Evolutionary conservation across 2,888 invertebrate species (phyloP).

Genomic region (Parnassius mnemosyne): DNA sequence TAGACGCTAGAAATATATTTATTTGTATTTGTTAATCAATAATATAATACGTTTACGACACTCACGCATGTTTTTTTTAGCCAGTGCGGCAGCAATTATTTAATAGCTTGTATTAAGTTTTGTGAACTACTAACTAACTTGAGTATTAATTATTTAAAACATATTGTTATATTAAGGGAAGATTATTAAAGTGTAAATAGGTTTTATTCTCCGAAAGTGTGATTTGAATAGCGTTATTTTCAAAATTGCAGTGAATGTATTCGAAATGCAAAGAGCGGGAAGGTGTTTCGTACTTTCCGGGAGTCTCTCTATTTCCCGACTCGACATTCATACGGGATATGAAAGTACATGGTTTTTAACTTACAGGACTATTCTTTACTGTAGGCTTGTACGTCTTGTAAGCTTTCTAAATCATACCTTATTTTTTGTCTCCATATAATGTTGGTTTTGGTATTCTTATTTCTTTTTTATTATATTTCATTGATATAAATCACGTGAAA

Average conservation of each 20-base stretch:
- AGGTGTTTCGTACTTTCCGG: constrained; percentile 56
- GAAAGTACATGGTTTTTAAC: constrained; percentile 73
- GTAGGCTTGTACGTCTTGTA: constrained; percentile 59
- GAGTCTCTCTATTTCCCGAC: constrained; percentile 45
- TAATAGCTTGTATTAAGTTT: too few species aligned
- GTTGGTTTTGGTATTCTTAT: too few species aligned
- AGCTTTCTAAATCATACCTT: constrained; percentile 39
- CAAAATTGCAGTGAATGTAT: constrained; percentile 43
- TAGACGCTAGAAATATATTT: too few species aligned
- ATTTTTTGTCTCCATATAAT: too few species aligned
- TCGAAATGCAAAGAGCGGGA: constrained; percentile 49
- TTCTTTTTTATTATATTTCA: too few species aligned
- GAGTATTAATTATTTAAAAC: too few species aligned
- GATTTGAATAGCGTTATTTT: not conserved
- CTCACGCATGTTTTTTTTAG: too few species aligned
- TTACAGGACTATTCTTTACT: constrained; percentile 52
- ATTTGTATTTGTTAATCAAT: too few species aligned
- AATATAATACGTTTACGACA: too few species aligned
- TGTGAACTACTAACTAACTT: too few species aligned
- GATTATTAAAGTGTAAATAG: not conserved
- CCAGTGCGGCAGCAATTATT: too few species aligned
- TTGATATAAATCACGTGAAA: too few species aligned
- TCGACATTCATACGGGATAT: constrained; percentile 53
- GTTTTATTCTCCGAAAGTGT: not conserved
- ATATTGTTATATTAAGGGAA: not conserved